phyloP scores from a whole-genome alignment of 2,113 vertebrate species.

The Tragelaphus imberbis region DNA sequence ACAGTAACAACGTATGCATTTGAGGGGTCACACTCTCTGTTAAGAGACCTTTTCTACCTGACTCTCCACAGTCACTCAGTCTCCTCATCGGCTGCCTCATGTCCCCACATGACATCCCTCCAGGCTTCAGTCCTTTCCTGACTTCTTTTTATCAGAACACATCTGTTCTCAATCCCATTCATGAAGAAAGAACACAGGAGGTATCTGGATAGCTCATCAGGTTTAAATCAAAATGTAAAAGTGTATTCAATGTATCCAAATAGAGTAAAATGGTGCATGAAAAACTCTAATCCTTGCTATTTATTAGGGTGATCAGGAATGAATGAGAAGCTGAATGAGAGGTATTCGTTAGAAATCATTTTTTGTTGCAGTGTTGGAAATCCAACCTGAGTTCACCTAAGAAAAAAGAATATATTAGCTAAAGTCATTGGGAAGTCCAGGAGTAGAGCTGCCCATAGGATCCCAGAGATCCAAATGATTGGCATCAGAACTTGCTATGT shows the following conservation, averaged over 20 bases:
- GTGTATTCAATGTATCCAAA: background rate
- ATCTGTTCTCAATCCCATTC: background rate
- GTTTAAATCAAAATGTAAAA: slow-evolving; percentile 22
- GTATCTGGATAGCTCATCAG: background rate
- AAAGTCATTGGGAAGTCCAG: background rate
- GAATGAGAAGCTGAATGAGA: background rate
- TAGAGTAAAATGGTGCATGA: background rate
- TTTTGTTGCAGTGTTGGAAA: background rate
- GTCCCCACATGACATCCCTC: background rate
- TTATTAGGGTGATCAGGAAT: background rate
- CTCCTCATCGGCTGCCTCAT: background rate
- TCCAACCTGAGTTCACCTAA: background rate
- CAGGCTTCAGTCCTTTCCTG: background rate
- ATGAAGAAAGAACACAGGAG: background rate
- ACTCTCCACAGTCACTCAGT: background rate
- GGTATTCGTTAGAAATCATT: background rate
- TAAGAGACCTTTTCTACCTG: background rate
- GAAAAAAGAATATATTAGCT: background rate
- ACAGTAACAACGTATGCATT: background rate
- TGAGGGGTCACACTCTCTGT: background rate
- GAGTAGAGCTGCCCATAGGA: background rate
- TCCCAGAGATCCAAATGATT: background rate
- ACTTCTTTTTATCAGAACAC: background rate
- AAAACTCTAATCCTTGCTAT: background rate
- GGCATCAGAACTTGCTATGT: background rate